A percentile compares a stretch with the other conserved stretches of the same genome.
Conservation (phyloP, 2,797 vertebrate species). For the Austrolebias charrua region DNA sequence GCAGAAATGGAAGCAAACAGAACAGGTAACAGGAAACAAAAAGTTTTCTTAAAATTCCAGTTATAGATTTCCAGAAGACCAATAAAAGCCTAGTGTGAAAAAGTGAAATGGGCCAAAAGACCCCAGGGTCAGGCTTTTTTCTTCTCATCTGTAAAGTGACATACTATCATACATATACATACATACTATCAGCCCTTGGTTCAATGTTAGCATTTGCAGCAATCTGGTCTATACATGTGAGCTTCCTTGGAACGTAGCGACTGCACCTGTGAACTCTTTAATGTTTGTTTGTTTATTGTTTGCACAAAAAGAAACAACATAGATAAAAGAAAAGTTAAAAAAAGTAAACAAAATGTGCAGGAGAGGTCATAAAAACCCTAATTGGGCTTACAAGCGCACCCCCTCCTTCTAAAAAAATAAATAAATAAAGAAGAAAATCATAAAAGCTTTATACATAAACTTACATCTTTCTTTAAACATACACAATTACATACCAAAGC, state of each 20-base stretch:
- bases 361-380: no score
- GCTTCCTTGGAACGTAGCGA: constrained; percentile 30
- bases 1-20: constrained; percentile 99
- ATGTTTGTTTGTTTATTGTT: no score
- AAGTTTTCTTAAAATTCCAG: constrained; percentile 2
- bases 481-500: no score
- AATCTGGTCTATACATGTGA: constrained; percentile 39
- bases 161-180: no score
- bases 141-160: constrained; percentile 46
- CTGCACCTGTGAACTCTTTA: constrained; percentile 1
- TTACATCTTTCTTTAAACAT: no score
- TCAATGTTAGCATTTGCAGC: constrained; percentile 29
- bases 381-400: no score
- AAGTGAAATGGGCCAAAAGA: constrained; percentile 40
- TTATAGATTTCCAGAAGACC: neutral
- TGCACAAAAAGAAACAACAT: no score
- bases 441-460: no score
- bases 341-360: no score
- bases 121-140: constrained; percentile 42
- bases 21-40: constrained; percentile 84
- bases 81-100: constrained; percentile 46
- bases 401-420: no score
- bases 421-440: no score
- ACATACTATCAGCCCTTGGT: constrained; percentile 48
- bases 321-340: no score